These are phyloP conservation scores for Lasioglossum marginatum DNA, from an alignment of 2,888 invertebrate genomes.

Conservation along the genomic window DNA sequence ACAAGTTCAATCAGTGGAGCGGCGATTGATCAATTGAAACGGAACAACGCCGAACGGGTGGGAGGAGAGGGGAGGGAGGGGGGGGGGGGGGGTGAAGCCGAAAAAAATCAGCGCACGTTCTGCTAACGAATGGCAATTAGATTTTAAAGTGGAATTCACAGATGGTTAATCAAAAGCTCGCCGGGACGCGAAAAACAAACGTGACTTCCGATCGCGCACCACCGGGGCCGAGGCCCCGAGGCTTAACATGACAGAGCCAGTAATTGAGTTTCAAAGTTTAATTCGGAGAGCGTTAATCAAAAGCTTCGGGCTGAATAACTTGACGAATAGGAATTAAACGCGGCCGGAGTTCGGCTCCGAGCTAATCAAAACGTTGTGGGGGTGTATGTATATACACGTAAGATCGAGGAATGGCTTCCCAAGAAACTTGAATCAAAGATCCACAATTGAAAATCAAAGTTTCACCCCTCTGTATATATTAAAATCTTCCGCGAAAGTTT, in stretches of 20 bases:
- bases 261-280: conserved; percentile 24
- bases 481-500: background rate
- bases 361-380: background rate
- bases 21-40: conserved; percentile 5
- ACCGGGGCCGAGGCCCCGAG: background rate
- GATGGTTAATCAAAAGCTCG: conserved; percentile 15
- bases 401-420: background rate
- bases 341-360: background rate
- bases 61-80: background rate
- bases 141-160: conserved; percentile 15
- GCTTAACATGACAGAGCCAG: background rate
- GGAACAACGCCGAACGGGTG: background rate
- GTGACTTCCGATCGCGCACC: background rate
- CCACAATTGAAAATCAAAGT: conserved; percentile 1
- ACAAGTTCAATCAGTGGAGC: conserved; percentile 3
- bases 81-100: too few relatives aligned
- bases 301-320: conserved; percentile 3
- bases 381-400: background rate
- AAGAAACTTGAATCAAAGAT: background rate
- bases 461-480: background rate
- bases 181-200: conserved; percentile 10
- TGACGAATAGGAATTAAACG: conserved; percentile 10
- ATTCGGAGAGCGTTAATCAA: background rate
- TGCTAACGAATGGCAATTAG: conserved; percentile 12
- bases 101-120: background rate